These are phyloP conservation scores for Drosophila parthenogenetica DNA, from an alignment of 2,888 invertebrate species.

Conservation along the genomic window DNA sequence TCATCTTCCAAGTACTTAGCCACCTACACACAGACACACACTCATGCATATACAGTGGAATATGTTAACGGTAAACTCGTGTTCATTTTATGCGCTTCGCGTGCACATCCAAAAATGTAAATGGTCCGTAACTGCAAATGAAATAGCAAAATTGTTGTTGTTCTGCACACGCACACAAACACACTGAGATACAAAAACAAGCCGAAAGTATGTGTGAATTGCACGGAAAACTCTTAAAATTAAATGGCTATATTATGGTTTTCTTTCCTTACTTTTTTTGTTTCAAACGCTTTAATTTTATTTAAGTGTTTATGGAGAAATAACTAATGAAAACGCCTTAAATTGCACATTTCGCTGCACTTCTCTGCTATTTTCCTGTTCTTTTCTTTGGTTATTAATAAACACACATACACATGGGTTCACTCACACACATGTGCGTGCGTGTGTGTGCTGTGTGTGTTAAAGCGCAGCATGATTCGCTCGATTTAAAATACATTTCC, in stretches of 20 bases:
- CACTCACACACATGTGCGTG: constrained; percentile 12
- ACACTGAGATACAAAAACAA: neutral
- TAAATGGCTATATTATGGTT: constrained; percentile 51
- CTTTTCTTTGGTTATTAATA: constrained; percentile 66
- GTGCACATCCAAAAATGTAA: constrained; percentile 79
- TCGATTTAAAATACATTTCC: constrained; percentile 84
- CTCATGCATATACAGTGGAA: constrained; percentile 24
- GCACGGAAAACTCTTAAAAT: constrained; percentile 69
- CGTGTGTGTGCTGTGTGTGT: constrained; percentile 56
- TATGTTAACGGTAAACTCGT: constrained; percentile 80
- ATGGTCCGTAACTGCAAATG: constrained; percentile 81
- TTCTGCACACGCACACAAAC: neutral
- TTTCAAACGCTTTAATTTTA: constrained; percentile 76
- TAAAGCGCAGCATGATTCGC: constrained; percentile 82
- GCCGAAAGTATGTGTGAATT: constrained; percentile 49
- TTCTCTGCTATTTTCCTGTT: constrained; percentile 21
- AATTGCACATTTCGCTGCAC: constrained; percentile 71
- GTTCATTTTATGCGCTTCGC: constrained; percentile 79
- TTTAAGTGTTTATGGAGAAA: constrained; percentile 79
- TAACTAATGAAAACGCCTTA: constrained; percentile 76
- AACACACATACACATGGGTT: constrained; percentile 47
- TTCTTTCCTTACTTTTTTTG: constrained; percentile 24
- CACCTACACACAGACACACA: constrained; percentile 47
- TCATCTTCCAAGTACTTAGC: constrained; percentile 15
- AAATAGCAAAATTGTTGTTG: constrained; percentile 62